Evolutionary conservation across 2,797 vertebrate species (phyloP).

Genomic region (Cossypha polioptera): DNA sequence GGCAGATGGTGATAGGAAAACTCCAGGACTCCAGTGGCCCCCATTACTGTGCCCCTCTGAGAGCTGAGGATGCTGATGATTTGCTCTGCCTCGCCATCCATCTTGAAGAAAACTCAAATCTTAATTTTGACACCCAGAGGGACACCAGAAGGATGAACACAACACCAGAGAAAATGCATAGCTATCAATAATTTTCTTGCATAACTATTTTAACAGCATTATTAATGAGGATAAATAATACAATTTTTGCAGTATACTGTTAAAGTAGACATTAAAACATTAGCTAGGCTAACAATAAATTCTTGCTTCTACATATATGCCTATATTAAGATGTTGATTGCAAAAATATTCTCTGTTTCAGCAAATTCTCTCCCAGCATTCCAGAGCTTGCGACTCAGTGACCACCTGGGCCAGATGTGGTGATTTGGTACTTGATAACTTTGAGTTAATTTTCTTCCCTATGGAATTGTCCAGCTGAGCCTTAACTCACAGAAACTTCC

Average conservation of each 20-base stretch:
- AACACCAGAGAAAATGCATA: background rate
- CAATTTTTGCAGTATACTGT: background rate
- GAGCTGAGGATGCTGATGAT: background rate
- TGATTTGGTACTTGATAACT: background rate
- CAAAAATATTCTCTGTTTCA: background rate
- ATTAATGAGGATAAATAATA: background rate
- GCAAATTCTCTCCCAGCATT: background rate
- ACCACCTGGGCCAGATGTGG: background rate
- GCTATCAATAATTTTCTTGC: background rate
- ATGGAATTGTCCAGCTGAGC: background rate
- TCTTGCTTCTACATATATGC: background rate
- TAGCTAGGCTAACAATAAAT: background rate
- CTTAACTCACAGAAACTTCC: background rate
- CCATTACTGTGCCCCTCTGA: accelerated
- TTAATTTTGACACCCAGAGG: background rate
- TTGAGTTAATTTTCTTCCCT: background rate
- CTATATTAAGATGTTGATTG: background rate
- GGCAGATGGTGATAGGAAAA: background rate
- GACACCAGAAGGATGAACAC: background rate
- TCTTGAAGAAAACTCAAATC: background rate
- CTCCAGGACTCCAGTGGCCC: no score
- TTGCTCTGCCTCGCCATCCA: background rate
- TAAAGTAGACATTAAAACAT: background rate
- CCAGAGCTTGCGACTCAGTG: background rate
- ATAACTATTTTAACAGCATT: background rate